Base-by-base conservation (phyloP, 1,140 invertebrate species). In the Drosophila nikananu region DNA sequence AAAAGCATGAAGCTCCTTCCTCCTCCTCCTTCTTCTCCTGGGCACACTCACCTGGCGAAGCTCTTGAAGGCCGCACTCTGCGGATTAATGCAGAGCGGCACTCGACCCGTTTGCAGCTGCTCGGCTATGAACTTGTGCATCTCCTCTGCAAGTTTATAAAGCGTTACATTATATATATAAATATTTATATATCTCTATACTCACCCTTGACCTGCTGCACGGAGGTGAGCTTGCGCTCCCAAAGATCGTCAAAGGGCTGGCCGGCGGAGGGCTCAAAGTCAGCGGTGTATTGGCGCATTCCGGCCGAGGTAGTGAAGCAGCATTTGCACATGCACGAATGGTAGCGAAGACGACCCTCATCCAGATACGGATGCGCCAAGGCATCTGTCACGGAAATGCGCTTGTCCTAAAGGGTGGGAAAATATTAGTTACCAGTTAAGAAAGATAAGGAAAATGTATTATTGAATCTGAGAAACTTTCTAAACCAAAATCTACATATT, bases 241-340 rank as follows among this genome's bases (percentile, higher is more conserved):
- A 99, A 73, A 95, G 95, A 94, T 99, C 98, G 93, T 98, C 97
- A 93, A 99, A 99, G 52, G 96, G 95, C 92, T 97, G 96, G 35
- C 96, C 95, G 49, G 98, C 97, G 52, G 96, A 95, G 17, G 98
- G 98, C 94, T 99, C 99, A 89, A 99, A 97, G 93, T 99, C 98
- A 35, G 95, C 94, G 61, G 97, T 97, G 94, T 98, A 99, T 93
- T 98, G 97, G 67, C 98, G 94, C 71, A 95, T 94, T 19, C 95
- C 95, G 72, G 95, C 95, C 39, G 95, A 95, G 64, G 95, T 96
- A 81, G 95, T 97, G 92, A 96, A 97, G 94, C 99, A 99, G 93
- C 99, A 99, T 90, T 97, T 97, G 94, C 99, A 99, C 99, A 99
- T 99, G 93, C 99, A 99, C 46, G 99, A 99, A 94, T 99, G 99